Percentiles rank a stretch among this genome's conserved stretches.
Evolutionary conservation across 2,113 vertebrate species (phyloP).

Genomic region (Nesogale talazaci): DNA sequence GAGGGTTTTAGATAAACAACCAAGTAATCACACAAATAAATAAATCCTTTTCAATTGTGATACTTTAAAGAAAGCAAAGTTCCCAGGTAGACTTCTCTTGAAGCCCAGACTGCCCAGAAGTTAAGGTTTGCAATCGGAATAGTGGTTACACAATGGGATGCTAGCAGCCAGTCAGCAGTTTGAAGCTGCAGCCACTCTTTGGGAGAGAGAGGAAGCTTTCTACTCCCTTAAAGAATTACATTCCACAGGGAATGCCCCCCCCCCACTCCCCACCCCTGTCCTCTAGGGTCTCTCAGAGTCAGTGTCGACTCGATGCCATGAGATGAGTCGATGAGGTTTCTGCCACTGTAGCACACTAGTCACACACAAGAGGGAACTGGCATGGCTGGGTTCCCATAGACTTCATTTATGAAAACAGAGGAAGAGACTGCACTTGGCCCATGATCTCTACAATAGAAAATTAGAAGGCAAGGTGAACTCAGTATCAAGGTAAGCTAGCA

Average conservation of each 20-base stretch:
- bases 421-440: neutral
- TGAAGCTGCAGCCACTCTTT: no score
- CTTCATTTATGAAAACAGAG: neutral
- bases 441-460: neutral
- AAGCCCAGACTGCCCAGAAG: no score
- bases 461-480: neutral
- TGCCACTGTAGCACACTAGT: neutral
- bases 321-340: neutral
- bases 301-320: no score
- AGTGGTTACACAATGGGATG: no score
- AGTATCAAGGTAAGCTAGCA: neutral
- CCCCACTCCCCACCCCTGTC: no score
- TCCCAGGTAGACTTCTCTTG: no score
- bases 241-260: no score
- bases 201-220: no score
- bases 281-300: no score
- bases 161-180: no score
- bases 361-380: neutral
- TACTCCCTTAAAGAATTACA: no score
- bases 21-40: neutral
- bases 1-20: neutral
- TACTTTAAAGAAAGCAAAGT: conserved; percentile 20
- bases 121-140: no score
- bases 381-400: neutral
- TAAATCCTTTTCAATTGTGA: conserved; percentile 5